Percentiles rank a stretch among this genome's conserved stretches.
phyloP scores from a whole-genome alignment of 1,140 invertebrate species.

The Capitella teleta region DNA sequence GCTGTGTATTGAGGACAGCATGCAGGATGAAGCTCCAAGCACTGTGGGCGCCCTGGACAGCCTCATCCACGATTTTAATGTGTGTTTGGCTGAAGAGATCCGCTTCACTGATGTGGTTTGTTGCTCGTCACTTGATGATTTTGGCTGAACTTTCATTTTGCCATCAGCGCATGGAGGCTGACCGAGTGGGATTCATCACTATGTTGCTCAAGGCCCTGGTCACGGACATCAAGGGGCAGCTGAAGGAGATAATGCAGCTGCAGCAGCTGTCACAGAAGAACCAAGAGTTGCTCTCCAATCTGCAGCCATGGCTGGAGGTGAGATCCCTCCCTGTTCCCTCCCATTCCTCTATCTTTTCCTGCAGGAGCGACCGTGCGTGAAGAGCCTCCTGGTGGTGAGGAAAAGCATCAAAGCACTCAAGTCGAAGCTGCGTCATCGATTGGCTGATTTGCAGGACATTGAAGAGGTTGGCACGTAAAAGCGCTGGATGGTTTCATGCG shows the following conservation, averaged over 20 bases:
- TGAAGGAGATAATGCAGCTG: conserved; percentile 15
- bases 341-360: no score
- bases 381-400: conserved; percentile 14
- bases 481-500: no score
- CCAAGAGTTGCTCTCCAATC: conserved; percentile 11
- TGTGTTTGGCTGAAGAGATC: no score
- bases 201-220: conserved; percentile 17
- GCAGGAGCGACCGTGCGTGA: conserved; percentile 14
- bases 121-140: no score
- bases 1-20: no score
- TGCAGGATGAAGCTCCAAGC: no score
- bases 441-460: conserved; percentile 23
- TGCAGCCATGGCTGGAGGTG: conserved; percentile 22
- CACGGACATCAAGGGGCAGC: conserved; percentile 17
- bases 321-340: no score
- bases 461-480: conserved; percentile 27
- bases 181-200: conserved; percentile 17
- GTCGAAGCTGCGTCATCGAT: conserved; percentile 22
- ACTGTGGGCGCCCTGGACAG: no score
- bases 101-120: no score
- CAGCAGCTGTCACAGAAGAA: conserved; percentile 15
- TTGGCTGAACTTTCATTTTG: no score
- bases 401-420: conserved; percentile 19
- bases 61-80: no score
- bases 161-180: no score